Conservation (phyloP, 2,113 vertebrate species). For the Manacus vitellinus region DNA sequence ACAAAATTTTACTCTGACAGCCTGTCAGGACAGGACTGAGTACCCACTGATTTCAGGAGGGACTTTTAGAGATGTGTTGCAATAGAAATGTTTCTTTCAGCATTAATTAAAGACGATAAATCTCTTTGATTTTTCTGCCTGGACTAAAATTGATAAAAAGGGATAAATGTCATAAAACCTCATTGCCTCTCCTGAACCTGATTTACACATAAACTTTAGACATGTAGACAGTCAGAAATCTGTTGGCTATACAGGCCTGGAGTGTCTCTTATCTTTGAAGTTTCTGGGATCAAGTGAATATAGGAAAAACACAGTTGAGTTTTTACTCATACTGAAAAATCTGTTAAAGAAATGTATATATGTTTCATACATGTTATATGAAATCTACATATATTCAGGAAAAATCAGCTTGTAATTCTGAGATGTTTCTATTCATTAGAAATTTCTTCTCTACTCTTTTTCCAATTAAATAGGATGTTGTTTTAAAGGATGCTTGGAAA, state of each 20-base stretch:
- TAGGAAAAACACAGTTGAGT: not conserved
- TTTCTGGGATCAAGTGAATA: not conserved
- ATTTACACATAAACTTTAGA: not conserved
- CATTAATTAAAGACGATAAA: not conserved
- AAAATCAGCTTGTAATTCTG: not conserved
- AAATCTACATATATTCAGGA: not conserved
- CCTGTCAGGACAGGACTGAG: not conserved
- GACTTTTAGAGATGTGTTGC: not conserved
- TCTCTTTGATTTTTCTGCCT: not conserved
- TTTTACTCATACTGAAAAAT: not conserved
- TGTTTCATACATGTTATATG: not conserved
- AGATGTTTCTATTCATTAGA: not conserved
- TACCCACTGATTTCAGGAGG: fast-evolving
- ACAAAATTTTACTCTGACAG: not conserved
- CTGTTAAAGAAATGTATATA: not conserved
- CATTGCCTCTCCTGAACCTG: not conserved
- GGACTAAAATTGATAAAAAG: not conserved
- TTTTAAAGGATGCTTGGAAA: not conserved
- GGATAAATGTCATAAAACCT: not conserved
- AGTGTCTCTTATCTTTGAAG: not conserved
- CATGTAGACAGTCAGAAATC: not conserved
- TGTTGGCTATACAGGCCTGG: not conserved
- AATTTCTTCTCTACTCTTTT: not conserved
- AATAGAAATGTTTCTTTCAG: not conserved
- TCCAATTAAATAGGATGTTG: not conserved